Conservation (phyloP, 2,113 vertebrate genomes). For the Mesitornis unicolor region DNA sequence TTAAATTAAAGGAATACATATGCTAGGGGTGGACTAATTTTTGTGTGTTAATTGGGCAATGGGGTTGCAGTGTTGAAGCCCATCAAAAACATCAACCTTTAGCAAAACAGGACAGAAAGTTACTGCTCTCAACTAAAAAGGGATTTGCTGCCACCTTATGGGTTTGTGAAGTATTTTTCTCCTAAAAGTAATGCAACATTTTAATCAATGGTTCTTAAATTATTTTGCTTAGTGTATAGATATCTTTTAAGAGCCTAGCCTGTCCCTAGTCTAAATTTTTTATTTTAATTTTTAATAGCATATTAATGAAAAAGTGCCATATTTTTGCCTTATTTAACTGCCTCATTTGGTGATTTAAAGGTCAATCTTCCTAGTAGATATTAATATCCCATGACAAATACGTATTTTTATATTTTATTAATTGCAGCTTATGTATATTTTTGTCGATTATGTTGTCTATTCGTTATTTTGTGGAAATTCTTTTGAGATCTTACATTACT, state of each 20-base stretch:
- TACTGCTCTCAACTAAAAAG: not conserved
- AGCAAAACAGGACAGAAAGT: not conserved
- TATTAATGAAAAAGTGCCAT: not conserved
- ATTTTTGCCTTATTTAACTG: not conserved
- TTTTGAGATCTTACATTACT: not conserved
- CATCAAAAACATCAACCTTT: not conserved
- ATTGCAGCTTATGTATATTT: not conserved
- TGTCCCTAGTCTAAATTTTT: not conserved
- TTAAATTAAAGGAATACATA: not conserved
- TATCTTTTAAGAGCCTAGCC: not conserved
- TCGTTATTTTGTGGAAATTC: not conserved
- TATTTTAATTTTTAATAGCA: not conserved
- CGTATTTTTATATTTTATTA: not conserved
- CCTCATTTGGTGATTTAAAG: not conserved
- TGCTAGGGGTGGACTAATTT: not conserved
- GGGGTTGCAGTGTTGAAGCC: accelerated
- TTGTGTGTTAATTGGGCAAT: accelerated
- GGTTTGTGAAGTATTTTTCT: conserved; percentile 22
- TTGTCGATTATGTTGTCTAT: not conserved
- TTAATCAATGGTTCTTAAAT: not conserved
- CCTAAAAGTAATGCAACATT: not conserved
- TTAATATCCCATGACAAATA: not conserved
- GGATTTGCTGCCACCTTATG: conserved; percentile 76
- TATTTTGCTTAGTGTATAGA: not conserved
- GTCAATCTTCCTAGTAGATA: not conserved